Conservation (phyloP, 2,888 invertebrate genomes). For the Lepidochitona cinerea region DNA sequence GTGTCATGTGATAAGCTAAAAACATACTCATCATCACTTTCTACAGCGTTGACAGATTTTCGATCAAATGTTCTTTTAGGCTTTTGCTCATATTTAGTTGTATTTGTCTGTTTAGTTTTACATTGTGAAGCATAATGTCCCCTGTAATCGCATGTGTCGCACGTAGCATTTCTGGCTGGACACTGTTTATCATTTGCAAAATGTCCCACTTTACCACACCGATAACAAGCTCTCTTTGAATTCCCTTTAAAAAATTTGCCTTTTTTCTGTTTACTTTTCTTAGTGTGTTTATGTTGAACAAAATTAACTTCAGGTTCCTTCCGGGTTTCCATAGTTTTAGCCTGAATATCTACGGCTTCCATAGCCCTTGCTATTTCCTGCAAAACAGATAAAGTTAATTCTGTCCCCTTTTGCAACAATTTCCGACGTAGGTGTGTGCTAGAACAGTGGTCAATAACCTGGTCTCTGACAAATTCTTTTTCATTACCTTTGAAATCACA, state of each 20-base stretch:
- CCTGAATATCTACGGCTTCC: constrained; percentile 5
- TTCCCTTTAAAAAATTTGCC: background rate
- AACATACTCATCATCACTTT: constrained; percentile 2
- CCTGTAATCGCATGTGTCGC: background rate
- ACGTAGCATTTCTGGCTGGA: background rate
- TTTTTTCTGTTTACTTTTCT: background rate
- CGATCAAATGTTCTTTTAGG: background rate
- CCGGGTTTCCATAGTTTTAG: constrained; percentile 6
- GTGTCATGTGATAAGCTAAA: background rate
- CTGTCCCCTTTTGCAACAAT: background rate
- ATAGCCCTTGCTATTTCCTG: background rate
- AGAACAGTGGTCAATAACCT: background rate
- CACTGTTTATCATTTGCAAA: background rate
- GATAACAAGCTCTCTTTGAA: background rate
- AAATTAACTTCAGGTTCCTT: background rate
- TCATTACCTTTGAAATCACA: background rate
- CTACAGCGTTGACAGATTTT: background rate
- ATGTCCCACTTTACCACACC: constrained; percentile 1
- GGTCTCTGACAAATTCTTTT: background rate
- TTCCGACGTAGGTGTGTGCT: background rate
- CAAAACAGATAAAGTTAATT: background rate
- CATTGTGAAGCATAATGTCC: background rate
- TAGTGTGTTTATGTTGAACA: background rate
- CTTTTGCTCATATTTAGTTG: background rate
- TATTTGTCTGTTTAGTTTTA: background rate